Conservation (phyloP, 2,888 invertebrate species). For the Hydroisotoma schaefferi region DNA sequence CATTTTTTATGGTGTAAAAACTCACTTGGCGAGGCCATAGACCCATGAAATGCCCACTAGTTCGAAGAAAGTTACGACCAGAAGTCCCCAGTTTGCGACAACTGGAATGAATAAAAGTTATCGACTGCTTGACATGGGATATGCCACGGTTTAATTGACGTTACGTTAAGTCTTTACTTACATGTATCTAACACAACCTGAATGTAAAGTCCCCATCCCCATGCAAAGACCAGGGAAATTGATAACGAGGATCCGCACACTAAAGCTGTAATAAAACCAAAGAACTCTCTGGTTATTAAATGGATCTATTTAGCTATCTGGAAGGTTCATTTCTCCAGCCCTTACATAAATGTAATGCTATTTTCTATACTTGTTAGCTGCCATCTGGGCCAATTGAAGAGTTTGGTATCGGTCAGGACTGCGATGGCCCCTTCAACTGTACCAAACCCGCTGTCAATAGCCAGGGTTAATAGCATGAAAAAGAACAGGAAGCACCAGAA, state of each 20-base stretch:
- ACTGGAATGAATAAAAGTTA: too few relatives aligned
- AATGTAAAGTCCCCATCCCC: constrained; percentile 30
- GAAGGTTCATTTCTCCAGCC: too few relatives aligned
- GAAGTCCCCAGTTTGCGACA: constrained; percentile 31
- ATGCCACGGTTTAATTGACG: too few relatives aligned
- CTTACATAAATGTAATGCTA: too few relatives aligned
- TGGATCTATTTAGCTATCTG: too few relatives aligned
- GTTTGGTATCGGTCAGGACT: constrained; percentile 15
- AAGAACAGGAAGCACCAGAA: constrained; percentile 32
- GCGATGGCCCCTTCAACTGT: constrained; percentile 27
- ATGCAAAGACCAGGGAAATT: constrained; percentile 19
- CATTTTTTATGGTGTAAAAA: background rate
- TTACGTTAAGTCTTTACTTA: too few relatives aligned
- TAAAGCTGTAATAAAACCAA: constrained; percentile 13
- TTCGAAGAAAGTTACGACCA: constrained; percentile 22
- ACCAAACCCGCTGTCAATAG: constrained; percentile 30
- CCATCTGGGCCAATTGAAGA: constrained; percentile 15
- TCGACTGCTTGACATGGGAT: too few relatives aligned
- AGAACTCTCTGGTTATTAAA: too few relatives aligned
- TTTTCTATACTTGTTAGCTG: constrained; percentile 19
- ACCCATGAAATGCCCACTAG: constrained; percentile 24
- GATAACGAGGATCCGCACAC: constrained; percentile 10
- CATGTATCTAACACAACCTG: constrained; percentile 31
- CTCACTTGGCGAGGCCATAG: constrained; percentile 30
- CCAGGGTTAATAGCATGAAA: constrained; percentile 29